Evolutionary conservation across 2,113 vertebrate species (phyloP).

Genomic region (Papio anubis): DNA sequence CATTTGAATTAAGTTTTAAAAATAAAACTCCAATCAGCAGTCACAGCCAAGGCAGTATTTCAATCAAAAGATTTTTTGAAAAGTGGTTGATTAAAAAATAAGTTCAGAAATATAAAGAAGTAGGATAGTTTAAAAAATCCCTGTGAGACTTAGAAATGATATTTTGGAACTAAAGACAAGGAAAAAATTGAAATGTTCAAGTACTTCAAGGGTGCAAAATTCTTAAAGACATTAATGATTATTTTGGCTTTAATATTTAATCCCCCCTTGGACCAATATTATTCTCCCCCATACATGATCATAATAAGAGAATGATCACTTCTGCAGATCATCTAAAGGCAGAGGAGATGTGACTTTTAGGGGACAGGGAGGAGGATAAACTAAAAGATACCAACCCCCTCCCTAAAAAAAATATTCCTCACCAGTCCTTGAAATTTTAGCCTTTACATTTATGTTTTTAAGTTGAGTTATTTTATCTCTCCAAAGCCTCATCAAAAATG

Average conservation of each 20-base stretch:
- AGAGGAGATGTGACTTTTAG: neutral
- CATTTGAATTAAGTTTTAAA: slow-evolving; percentile 75
- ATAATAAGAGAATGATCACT: neutral
- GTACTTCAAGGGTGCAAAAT: neutral
- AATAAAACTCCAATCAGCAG: slow-evolving; percentile 72
- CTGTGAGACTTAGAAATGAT: neutral
- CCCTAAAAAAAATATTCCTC: neutral
- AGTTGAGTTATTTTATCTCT: slow-evolving; percentile 9
- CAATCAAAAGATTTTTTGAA: slow-evolving; percentile 61
- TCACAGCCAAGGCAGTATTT: slow-evolving; percentile 65
- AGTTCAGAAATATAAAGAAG: slow-evolving; percentile 39
- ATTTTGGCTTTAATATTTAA: neutral
- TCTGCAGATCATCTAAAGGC: neutral
- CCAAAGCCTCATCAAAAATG: neutral
- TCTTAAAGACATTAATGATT: slow-evolving; percentile 21
- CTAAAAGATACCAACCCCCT: neutral
- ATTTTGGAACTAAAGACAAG: neutral
- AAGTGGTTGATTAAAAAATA: slow-evolving; percentile 38
- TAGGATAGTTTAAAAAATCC: neutral
- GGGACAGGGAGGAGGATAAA: neutral
- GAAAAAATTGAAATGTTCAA: neutral
- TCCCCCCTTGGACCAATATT: neutral
- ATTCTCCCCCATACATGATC: neutral
- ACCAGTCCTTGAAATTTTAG: slow-evolving; percentile 20
- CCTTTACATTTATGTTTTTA: slow-evolving; percentile 2